phyloP scores from a whole-genome alignment of 23 tunicate species.

The Styela clava region DNA sequence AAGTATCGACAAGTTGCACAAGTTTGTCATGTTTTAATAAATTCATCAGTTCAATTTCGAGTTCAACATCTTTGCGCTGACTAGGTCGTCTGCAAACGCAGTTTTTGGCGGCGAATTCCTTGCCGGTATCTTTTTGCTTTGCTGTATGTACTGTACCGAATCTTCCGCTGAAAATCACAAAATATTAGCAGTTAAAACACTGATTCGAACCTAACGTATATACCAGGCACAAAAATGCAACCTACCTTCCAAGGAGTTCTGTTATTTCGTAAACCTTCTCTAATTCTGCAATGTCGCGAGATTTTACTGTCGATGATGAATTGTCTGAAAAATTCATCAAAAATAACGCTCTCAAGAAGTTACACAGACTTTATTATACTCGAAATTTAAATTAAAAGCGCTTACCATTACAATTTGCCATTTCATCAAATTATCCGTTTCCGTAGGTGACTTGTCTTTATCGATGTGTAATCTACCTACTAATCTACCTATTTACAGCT shows the following conservation, averaged over 20 bases:
- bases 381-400: too few relatives aligned
- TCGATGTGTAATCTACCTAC: too few relatives aligned
- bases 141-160: slow-evolving; percentile 76
- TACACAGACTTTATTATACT: too few relatives aligned
- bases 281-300: slow-evolving; percentile 12
- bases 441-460: too few relatives aligned
- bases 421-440: too few relatives aligned
- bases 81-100: slow-evolving; percentile 66
- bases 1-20: slow-evolving; percentile 51
- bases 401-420: slow-evolving; percentile 6
- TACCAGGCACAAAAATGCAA: too few relatives aligned
- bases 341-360: neutral
- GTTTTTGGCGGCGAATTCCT: slow-evolving; percentile 73
- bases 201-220: neutral
- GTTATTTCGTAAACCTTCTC: neutral
- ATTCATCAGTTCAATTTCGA: slow-evolving; percentile 78
- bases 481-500: too few relatives aligned
- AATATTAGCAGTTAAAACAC: neutral
- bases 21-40: slow-evolving; percentile 65
- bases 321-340: neutral
- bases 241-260: slow-evolving; percentile 19
- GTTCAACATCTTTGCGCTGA: slow-evolving; percentile 81
- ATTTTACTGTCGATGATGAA: neutral
- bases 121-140: slow-evolving; percentile 42
- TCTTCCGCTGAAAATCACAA: slow-evolving; percentile 69